A percentile compares a stretch with the other conserved stretches of the same genome.
phyloP scores from a whole-genome alignment of 2,113 vertebrate species.

The Spermophilus dauricus region DNA sequence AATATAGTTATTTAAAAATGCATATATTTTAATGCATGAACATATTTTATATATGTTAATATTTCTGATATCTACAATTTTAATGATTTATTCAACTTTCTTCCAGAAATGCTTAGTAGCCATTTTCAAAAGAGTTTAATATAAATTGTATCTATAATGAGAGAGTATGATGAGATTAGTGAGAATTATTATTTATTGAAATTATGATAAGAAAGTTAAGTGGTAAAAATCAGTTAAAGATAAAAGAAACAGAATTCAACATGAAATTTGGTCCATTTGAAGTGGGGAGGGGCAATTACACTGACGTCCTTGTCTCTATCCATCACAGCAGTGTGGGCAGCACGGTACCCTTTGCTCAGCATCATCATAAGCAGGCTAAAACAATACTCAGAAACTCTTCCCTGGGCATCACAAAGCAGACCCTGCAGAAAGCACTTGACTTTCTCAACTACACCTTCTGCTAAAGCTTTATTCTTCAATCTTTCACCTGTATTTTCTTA shows the following conservation, averaged over 20 bases:
- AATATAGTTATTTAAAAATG: background rate
- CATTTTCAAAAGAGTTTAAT: constrained; percentile 10
- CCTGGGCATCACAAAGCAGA: background rate
- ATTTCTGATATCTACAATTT: background rate
- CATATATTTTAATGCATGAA: background rate
- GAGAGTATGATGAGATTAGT: background rate
- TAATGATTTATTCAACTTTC: background rate
- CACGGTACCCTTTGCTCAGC: fast-evolving
- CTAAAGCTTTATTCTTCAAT: too few species aligned
- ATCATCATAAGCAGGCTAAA: background rate
- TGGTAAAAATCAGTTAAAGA: background rate
- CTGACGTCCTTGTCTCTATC: background rate
- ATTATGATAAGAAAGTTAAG: background rate
- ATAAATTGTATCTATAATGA: background rate
- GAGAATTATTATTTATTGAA: background rate
- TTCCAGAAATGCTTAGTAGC: background rate
- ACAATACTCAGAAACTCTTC: background rate
- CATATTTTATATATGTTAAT: background rate
- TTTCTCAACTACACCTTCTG: background rate
- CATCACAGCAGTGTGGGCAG: fast-evolving
- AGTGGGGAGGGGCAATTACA: fast-evolving
- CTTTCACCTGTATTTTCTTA: too few species aligned
- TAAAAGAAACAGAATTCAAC: background rate
- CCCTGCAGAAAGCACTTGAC: background rate
- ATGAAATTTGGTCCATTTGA: background rate